A percentile compares a stretch with the other conserved stretches of the same genome.
phyloP scores from a whole-genome alignment of 2,888 invertebrate genomes.

The Furcula furcula region DNA sequence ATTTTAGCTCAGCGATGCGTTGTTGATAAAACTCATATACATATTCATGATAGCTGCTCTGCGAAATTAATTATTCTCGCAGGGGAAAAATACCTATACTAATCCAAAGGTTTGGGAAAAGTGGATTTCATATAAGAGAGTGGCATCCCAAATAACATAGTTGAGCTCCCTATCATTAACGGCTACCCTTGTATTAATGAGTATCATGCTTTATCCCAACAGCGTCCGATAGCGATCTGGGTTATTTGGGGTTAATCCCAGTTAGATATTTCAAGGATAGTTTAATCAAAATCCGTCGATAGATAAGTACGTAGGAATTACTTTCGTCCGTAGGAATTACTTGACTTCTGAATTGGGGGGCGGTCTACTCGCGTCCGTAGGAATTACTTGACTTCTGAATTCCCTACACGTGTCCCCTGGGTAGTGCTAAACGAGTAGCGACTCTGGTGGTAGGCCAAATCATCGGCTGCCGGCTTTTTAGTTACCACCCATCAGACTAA shows the following conservation, averaged over 20 bases:
- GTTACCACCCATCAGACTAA: too few species aligned
- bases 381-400: too few species aligned
- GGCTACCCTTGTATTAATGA: constrained; percentile 17
- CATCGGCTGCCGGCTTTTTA: too few species aligned
- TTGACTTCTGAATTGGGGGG: too few species aligned
- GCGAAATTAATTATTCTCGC: constrained; percentile 30
- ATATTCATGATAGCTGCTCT: constrained; percentile 30
- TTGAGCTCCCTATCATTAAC: constrained; percentile 17
- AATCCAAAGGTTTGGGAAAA: constrained; percentile 23
- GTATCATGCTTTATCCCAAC: constrained; percentile 17
- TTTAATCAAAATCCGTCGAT: constrained; percentile 2
- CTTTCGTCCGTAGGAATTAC: too few species aligned
- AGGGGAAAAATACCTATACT: constrained; percentile 24
- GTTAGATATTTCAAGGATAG: constrained; percentile 10
- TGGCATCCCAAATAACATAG: constrained; percentile 24
- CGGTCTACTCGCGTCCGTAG: too few species aligned
- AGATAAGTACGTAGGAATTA: too few species aligned
- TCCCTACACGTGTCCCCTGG: too few species aligned
- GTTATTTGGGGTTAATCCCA: constrained; percentile 22
- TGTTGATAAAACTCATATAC: constrained; percentile 24
- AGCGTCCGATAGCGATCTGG: constrained; percentile 30
- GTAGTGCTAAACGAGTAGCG: too few species aligned
- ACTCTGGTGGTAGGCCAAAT: too few species aligned
- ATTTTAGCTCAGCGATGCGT: constrained; percentile 32
- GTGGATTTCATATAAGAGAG: constrained; percentile 22